phyloP scores from a whole-genome alignment of 2,888 invertebrate species.

The Chelonus formosanus region DNA sequence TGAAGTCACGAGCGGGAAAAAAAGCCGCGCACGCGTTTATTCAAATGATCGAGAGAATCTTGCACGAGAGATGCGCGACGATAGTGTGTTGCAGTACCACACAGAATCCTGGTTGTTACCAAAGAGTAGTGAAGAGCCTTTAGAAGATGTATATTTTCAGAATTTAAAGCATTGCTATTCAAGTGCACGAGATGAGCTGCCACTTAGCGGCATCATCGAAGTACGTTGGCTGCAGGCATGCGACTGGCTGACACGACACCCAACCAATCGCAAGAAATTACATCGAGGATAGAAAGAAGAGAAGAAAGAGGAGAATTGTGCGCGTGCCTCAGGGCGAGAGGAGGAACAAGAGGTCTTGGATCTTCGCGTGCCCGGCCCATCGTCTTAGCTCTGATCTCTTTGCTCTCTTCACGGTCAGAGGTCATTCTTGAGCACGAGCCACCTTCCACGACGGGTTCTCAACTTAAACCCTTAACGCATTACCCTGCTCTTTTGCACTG shows the following conservation, averaged over 20 bases:
- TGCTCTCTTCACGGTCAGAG: conserved; percentile 62
- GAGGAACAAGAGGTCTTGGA: conserved; percentile 30
- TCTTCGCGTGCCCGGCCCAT: conserved; percentile 60
- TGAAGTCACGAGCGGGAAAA: conserved; percentile 22
- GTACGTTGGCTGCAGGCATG: conserved; percentile 21
- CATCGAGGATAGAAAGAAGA: conserved; percentile 28
- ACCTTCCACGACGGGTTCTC: conserved; percentile 55
- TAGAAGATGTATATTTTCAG: background rate
- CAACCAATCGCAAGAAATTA: conserved; percentile 54
- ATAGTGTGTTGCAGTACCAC: background rate
- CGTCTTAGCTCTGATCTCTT: conserved; percentile 41
- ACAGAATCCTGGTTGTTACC: too few relatives aligned
- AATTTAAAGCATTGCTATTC: conserved; percentile 6
- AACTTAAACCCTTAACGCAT: conserved; percentile 39
- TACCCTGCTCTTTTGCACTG: conserved; percentile 17
- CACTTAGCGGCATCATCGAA: conserved; percentile 21
- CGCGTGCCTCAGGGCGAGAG: conserved; percentile 61
- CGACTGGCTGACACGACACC: conserved; percentile 47
- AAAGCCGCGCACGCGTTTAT: conserved; percentile 33
- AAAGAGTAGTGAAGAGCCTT: background rate
- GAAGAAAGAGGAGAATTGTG: conserved; percentile 45
- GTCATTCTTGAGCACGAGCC: conserved; percentile 63
- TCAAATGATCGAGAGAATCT: conserved; percentile 27
- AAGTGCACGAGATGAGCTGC: conserved; percentile 8
- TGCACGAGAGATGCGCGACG: conserved; percentile 17